Conservation (phyloP, 2,888 invertebrate species). For the Pelosia muscerda region DNA sequence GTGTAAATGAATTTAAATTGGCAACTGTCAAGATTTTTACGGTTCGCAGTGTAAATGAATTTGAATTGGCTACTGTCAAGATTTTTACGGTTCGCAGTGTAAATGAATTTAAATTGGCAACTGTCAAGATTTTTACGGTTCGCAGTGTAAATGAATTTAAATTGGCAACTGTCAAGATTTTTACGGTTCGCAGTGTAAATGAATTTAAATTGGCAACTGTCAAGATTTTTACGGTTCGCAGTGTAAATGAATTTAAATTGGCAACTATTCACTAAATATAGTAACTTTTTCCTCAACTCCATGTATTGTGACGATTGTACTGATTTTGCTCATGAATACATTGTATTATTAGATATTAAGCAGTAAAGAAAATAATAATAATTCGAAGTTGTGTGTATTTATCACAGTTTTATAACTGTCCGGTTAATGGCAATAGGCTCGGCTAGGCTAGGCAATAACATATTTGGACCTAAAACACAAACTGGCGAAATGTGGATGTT, state of each 20-base stretch:
- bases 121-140: background rate
- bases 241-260: background rate
- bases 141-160: conserved; percentile 8
- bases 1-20: conserved; percentile 7
- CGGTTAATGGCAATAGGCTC: no score
- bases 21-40: background rate
- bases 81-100: conserved; percentile 12
- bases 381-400: no score
- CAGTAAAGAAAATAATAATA: background rate
- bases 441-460: no score
- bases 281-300: no score
- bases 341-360: background rate
- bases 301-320: no score
- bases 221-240: no score
- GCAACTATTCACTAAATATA: no score
- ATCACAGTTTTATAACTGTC: no score
- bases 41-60: conserved; percentile 12
- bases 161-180: background rate
- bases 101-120: background rate
- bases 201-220: no score
- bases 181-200: conserved; percentile 13
- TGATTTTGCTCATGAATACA: background rate
- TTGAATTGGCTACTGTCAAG: background rate
- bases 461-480: no score
- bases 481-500: no score